Conservation (phyloP, 2,113 vertebrate species). For the Esox niger region DNA sequence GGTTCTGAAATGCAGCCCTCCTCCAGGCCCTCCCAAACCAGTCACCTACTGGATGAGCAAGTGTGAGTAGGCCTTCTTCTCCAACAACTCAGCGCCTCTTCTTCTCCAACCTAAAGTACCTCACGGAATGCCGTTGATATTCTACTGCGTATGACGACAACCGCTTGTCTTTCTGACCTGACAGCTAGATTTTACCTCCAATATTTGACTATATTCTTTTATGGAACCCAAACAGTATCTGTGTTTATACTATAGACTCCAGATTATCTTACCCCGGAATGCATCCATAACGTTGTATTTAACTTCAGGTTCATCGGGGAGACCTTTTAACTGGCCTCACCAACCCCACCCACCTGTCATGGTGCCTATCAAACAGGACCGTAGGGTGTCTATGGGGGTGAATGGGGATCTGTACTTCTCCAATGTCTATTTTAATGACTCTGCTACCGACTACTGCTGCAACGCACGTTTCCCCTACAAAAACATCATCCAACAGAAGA, state of each 20-base stretch:
- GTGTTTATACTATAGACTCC: background rate
- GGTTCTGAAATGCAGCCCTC: slow-evolving; percentile 90
- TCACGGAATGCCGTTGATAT: too few species aligned
- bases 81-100: too few species aligned
- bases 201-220: too few species aligned
- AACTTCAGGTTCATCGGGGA: slow-evolving; percentile 60
- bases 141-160: background rate
- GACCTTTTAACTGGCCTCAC: slow-evolving; percentile 70
- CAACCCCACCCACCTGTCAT: slow-evolving; percentile 76
- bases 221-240: background rate
- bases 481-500: slow-evolving; percentile 97
- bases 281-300: slow-evolving; percentile 2
- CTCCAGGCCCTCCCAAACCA: slow-evolving; percentile 84
- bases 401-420: slow-evolving; percentile 96
- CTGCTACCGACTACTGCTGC: slow-evolving; percentile 89
- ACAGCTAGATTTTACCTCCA: too few species aligned
- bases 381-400: slow-evolving; percentile 89
- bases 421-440: slow-evolving; percentile 85
- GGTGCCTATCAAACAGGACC: slow-evolving; percentile 88
- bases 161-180: background rate
- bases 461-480: slow-evolving; percentile 92
- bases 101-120: too few species aligned
- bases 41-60: slow-evolving; percentile 98
- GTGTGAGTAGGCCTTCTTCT: slow-evolving; percentile 77
- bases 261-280: background rate